Evolutionary conservation across 2,797 vertebrate genomes (phyloP).

Genomic region (Sardinella longiceps): DNA sequence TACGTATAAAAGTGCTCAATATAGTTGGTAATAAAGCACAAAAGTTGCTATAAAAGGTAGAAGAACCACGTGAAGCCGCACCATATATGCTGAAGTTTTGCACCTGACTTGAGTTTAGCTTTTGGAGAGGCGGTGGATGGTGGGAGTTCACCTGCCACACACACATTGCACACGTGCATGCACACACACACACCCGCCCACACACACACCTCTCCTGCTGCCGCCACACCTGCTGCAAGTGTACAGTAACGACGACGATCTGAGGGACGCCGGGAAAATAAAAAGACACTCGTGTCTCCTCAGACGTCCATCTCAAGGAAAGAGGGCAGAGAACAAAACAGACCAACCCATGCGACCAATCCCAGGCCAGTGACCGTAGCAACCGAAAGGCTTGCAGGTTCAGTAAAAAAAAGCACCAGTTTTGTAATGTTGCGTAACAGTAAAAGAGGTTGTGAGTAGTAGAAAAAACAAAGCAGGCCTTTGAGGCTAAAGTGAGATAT

Average conservation of each 20-base stretch:
- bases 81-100: conserved; percentile 77
- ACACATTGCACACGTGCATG: background rate
- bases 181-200: background rate
- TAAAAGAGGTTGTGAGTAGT: conserved; percentile 21
- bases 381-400: conserved; percentile 17
- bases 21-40: conserved; percentile 82
- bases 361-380: conserved; percentile 6
- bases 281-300: conserved; percentile 73
- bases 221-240: conserved; percentile 67
- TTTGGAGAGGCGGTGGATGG: conserved; percentile 55
- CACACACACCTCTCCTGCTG: conserved; percentile 46
- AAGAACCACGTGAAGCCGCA: conserved; percentile 83
- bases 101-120: conserved; percentile 78
- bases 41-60: conserved; percentile 82
- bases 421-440: conserved; percentile 67
- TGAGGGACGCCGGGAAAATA: conserved; percentile 71
- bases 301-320: conserved; percentile 77
- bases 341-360: conserved; percentile 77
- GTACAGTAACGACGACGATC: conserved; percentile 82
- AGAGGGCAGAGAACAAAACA: conserved; percentile 80
- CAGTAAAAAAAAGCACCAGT: conserved; percentile 85
- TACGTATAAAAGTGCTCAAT: conserved; percentile 84
- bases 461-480: conserved; percentile 47
- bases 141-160: conserved; percentile 55
- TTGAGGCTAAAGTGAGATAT: conserved; percentile 69